Evolutionary conservation across 2,888 invertebrate species (phyloP), one percentile per base, ranked within the genome.

Genomic region (Meghimatium bilineatum): DNA sequence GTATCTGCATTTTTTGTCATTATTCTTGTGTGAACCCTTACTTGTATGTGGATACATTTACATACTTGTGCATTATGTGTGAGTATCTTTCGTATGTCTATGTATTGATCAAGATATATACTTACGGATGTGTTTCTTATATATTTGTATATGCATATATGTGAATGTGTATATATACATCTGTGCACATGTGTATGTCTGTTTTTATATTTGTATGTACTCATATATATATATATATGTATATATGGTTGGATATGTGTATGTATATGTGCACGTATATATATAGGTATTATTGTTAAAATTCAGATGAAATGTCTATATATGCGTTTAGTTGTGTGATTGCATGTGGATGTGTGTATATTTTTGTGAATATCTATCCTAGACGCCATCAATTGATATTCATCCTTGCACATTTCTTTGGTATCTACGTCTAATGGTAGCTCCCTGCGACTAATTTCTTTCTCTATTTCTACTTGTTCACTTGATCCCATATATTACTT

Each of bases 111-210:
- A 23, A 23, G 17, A 20, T 12, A 56, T 17, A 20, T 56, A 20
- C 23, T 8, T 56, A 23, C 20, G 56, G n/a, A n/a, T n/a, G n/a
- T n/a, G n/a, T n/a, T n/a, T n/a, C n/a, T n/a, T n/a, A n/a, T 56
- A 23, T 56, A 23, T 20, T 17, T 56, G 56, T 56, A 20, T 10
- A 71, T 44, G 72, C n/a, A n/a, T n/a, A n/a, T n/a, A n/a, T n/a
- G n/a, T n/a, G 71, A 49, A 38, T 76, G 63, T 83, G 72, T 72
- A 36, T 63, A 60, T 72, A 69, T 81, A 67, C 81, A 34, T 78
- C 23, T 74, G 75, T 85, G 66, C 81, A 56, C 74, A 66, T 77
- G 66, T 74, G 69, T 77, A 49, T 82, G 71, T 72, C 66, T 82
- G 72, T 69, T 23, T 82, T 26, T 23, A 44, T 83, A 60, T 67